A percentile compares a stretch with the other conserved stretches of the same genome.
Evolutionary conservation across 1,140 invertebrate species (phyloP).

Genomic region (Tribolium madens): DNA sequence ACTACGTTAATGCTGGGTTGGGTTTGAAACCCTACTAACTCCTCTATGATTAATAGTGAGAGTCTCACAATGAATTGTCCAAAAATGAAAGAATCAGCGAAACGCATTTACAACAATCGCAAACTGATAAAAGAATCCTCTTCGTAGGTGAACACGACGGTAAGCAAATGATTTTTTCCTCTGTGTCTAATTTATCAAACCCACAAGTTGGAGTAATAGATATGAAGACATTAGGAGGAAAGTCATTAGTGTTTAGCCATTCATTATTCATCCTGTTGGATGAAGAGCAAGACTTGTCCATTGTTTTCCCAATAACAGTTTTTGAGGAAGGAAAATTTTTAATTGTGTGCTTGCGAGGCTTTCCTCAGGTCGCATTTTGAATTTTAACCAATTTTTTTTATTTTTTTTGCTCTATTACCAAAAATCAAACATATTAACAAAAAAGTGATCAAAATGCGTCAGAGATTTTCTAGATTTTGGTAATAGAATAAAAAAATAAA

Average conservation of each 20-base stretch:
- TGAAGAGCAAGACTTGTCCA: not conserved
- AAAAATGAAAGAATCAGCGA: constrained; percentile 42
- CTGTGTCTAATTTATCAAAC: constrained; percentile 40
- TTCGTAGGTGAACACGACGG: constrained; percentile 42
- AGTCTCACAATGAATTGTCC: not conserved
- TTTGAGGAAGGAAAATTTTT: not conserved
- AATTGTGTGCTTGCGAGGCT: no score
- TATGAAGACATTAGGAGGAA: constrained; percentile 53
- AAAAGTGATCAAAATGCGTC: no score
- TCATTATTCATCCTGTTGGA: constrained; percentile 50
- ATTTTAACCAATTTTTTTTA: no score
- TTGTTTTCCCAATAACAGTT: not conserved
- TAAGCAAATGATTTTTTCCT: constrained; percentile 47
- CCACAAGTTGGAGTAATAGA: constrained; percentile 44
- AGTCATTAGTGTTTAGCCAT: constrained; percentile 48
- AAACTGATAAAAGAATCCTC: constrained; percentile 16
- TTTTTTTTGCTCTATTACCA: no score
- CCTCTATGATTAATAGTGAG: constrained; percentile 10
- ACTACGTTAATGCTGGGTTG: not conserved
- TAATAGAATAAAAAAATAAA: no score
- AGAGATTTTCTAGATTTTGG: no score
- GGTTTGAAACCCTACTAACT: no score
- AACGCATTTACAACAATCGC: constrained; percentile 43
- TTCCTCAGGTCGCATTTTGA: no score
- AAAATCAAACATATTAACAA: no score